A percentile compares a stretch with the other conserved stretches of the same genome.
Conservation (phyloP, 2,113 vertebrate species). For the Thunnus maccoyii region DNA sequence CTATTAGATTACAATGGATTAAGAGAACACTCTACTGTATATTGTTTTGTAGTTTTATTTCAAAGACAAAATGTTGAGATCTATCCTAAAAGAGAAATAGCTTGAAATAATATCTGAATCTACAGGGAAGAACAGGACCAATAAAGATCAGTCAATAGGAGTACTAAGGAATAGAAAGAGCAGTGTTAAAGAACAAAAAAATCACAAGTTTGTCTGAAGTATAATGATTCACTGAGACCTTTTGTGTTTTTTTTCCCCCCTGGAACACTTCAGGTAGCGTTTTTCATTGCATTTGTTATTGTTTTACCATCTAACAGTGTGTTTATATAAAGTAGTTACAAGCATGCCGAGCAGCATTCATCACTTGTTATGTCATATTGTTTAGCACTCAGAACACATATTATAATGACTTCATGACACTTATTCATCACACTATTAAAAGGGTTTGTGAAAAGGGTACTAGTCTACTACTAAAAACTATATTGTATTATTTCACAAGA, state of each 20-base stretch:
- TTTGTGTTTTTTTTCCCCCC: neutral
- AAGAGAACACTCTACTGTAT: neutral
- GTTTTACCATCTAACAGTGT: neutral
- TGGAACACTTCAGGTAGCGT: too few relatives aligned
- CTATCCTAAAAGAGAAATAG: constrained; percentile 13
- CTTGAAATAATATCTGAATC: constrained; percentile 33
- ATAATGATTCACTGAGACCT: neutral
- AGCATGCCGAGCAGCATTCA: neutral
- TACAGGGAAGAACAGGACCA: neutral
- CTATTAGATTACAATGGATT: constrained; percentile 44
- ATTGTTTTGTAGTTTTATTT: constrained; percentile 26
- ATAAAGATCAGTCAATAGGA: neutral
- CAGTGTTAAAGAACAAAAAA: neutral
- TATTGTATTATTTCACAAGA: too few relatives aligned
- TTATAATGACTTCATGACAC: neutral
- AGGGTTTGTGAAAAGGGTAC: neutral
- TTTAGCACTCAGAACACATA: neutral
- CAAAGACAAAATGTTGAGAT: constrained; percentile 26
- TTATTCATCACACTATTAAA: neutral
- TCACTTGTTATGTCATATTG: neutral
- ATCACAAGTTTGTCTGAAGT: neutral
- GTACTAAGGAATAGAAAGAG: neutral
- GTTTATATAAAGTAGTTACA: neutral
- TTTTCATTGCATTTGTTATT: too few relatives aligned
- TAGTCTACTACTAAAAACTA: too few relatives aligned